Conservation (phyloP, 2,113 vertebrate species). For the Phylloscopus trochilus region DNA sequence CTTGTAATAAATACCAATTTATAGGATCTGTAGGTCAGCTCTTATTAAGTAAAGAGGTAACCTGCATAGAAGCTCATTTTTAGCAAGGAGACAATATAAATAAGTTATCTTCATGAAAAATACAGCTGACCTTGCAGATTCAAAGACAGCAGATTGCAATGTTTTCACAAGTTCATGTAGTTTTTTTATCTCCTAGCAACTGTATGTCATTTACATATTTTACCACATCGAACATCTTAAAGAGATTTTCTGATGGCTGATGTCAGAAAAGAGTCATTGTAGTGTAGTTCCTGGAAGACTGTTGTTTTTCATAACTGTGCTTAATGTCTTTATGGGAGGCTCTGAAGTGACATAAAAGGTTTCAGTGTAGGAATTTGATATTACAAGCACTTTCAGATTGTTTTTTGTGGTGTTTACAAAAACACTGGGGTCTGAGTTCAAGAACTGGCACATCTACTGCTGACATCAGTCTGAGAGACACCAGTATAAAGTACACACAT, state of each 20-base stretch:
- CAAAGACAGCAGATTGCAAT: slow-evolving; percentile 33
- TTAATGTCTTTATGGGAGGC: slow-evolving; percentile 10
- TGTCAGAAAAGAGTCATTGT: slow-evolving; percentile 1
- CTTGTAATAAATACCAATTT: slow-evolving; percentile 39
- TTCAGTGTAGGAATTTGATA: background rate
- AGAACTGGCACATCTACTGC: background rate
- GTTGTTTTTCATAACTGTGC: background rate
- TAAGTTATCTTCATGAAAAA: slow-evolving; percentile 39
- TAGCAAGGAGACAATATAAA: background rate
- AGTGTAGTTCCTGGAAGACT: slow-evolving; percentile 16
- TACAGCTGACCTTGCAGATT: slow-evolving; percentile 35
- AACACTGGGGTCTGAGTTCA: background rate
- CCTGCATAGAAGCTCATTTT: background rate
- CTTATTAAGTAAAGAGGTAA: background rate
- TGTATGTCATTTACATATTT: slow-evolving; percentile 50
- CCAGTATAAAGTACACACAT: background rate
- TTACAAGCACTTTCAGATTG: background rate
- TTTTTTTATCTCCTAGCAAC: slow-evolving; percentile 45
- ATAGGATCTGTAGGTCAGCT: background rate
- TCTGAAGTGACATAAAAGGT: background rate
- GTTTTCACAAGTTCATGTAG: slow-evolving; percentile 36
- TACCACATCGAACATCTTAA: background rate
- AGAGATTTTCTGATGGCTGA: slow-evolving; percentile 25
- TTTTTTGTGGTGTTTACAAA: background rate
- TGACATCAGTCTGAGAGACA: background rate